Evolutionary conservation across 2,113 vertebrate genomes (phyloP), one percentile per base, ranked within the genome.

Genomic region (Anhinga rufa): DNA sequence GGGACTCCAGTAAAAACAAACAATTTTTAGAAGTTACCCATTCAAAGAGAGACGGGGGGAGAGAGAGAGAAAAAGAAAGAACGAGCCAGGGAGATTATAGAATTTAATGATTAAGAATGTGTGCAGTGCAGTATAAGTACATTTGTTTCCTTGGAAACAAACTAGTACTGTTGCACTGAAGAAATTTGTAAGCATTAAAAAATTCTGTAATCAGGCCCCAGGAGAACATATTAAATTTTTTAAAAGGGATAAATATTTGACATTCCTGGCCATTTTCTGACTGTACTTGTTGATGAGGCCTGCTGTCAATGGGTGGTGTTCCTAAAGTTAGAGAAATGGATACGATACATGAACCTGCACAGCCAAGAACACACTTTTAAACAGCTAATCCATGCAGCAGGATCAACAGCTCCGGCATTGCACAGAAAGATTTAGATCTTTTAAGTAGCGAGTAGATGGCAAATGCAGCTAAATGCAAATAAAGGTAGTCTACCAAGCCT

Each of bases 111-210:
- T 97, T 96, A 98, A 97, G 94, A 95, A 96, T 96, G 69, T 98
- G 95, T 97, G 87, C 87, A 92, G 90, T 95, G 77, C 90, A 94
- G 86, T 95, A 84, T 92, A 98, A 98, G 92, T 97, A 81, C 94
- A 96, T 98, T 98, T 98, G 97, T 98, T 98, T 98, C 98, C 97
- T 97, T 97, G 97, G 97, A 98, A 98, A 98, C 97, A 98, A 98
- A 98, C 94, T 96, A 96, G 96, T 95, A 93, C 90, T 97, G 86
- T 97, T 91, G 69, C 95, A 97, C 93, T 83, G 91, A 97, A 98
- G 95, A 98, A 98, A 98, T 98, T 96, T 97, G 92, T 98, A 98
- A 98, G 97, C 96, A 97, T 98, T 98, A 98, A 98, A 97, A 97
- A 98, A 97, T 98, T 98, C 97, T 97, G 91, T 98, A 98, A 98